Conservation (phyloP, 2,797 vertebrate species). For the Novumbra hubbsi region DNA sequence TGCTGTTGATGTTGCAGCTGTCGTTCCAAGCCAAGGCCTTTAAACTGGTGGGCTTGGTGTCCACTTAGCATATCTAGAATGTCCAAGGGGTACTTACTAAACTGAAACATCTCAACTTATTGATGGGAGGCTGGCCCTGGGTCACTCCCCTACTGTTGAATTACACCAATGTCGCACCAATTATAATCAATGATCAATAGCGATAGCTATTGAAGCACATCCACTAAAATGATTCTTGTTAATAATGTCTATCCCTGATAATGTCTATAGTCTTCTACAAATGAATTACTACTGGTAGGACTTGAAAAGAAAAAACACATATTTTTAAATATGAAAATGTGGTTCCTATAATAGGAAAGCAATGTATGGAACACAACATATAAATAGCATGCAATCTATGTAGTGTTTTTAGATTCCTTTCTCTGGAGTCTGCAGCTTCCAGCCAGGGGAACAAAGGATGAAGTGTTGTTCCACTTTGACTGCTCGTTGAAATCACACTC, state of each 20-base stretch:
- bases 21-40: conserved; percentile 77
- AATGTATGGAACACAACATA: neutral
- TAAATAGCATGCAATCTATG: conserved; percentile 1
- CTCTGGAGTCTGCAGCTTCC: neutral
- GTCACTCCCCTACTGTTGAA: conserved; percentile 24
- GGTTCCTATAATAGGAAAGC: conserved; percentile 1
- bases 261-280: no score
- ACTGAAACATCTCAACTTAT: conserved; percentile 77
- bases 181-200: neutral
- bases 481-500: neutral
- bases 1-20: conserved; percentile 81
- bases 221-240: neutral
- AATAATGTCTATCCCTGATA: conserved; percentile 23
- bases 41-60: conserved; percentile 83
- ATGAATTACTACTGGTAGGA: conserved; percentile 26
- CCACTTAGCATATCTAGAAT: conserved; percentile 84
- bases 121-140: conserved; percentile 33
- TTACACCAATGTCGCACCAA: conserved; percentile 25
- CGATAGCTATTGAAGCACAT: neutral
- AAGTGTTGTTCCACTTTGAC: neutral
- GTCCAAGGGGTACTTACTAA: conserved; percentile 85
- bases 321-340: conserved; percentile 23
- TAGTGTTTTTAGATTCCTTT: conserved; percentile 14
- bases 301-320: conserved; percentile 19
- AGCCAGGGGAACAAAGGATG: neutral